Conservation (phyloP, 2,797 vertebrate genomes). For the Tokudaia muenninki region DNA sequence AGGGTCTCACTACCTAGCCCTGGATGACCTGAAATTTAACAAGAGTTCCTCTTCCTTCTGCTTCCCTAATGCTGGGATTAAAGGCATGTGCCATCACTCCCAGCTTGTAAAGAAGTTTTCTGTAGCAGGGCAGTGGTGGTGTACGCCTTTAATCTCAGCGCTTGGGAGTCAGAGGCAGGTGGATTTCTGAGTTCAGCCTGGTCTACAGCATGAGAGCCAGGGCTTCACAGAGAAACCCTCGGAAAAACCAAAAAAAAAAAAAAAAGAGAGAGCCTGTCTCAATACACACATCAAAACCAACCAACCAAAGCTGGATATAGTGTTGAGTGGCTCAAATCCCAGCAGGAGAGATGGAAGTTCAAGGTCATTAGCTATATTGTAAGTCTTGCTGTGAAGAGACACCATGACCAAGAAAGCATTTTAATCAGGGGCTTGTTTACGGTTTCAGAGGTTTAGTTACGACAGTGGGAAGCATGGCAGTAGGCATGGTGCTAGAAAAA, state of each 20-base stretch:
- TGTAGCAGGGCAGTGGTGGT: not conserved
- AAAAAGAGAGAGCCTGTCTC: not conserved
- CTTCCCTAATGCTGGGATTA: not conserved
- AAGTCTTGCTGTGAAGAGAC: not conserved
- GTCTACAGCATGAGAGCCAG: no score
- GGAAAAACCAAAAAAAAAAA: no score
- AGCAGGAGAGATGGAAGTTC: not conserved
- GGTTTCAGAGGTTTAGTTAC: not conserved
- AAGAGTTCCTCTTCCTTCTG: not conserved
- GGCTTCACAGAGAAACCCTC: no score
- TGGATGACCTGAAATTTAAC: not conserved
- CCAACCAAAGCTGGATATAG: not conserved
- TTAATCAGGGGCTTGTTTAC: not conserved
- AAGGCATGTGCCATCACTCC: not conserved
- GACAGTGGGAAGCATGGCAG: not conserved
- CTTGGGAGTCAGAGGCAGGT: no score
- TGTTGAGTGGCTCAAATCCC: not conserved
- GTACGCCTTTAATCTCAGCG: no score
- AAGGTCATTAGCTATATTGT: not conserved
- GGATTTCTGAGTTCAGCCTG: no score
- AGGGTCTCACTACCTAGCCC: not conserved
- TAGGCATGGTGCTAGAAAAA: not conserved
- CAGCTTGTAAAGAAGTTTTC: conserved; percentile 22
- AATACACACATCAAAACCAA: not conserved
- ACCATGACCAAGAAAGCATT: not conserved